Evolutionary conservation across 2,797 vertebrate genomes (phyloP).

Genomic region (Lepilemur septentrionalis): DNA sequence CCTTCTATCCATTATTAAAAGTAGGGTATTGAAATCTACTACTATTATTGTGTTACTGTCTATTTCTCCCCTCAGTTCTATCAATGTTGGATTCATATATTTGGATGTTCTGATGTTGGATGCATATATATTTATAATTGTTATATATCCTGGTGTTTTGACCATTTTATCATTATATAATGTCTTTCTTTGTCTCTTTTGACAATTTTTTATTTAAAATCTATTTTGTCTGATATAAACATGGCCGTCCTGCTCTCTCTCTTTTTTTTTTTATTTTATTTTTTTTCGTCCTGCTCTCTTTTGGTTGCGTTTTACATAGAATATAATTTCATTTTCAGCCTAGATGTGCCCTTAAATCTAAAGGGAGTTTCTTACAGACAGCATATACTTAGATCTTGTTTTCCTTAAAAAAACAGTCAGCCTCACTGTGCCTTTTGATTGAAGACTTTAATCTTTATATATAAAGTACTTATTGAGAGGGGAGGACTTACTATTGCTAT

Average conservation of each 20-base stretch:
- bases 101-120: not conserved
- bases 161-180: not conserved
- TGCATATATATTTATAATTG: not conserved
- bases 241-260: not conserved
- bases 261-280: too few relatives aligned
- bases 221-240: not conserved
- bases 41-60: not conserved
- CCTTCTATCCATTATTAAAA: not conserved
- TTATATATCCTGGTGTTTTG: not conserved
- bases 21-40: not conserved
- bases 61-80: not conserved
- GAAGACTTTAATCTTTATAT: not conserved
- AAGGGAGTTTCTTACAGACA: not conserved
- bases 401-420: not conserved
- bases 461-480: not conserved
- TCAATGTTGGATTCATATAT: not conserved
- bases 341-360: not conserved
- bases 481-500: not conserved
- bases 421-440: not conserved
- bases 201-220: not conserved
- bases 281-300: not conserved
- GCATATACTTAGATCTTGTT: not conserved
- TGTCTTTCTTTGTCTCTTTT: not conserved
- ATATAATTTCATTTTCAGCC: not conserved
- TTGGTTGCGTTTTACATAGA: not conserved